These are phyloP conservation scores for Heteromurus nitidus DNA, from an alignment of 2,888 invertebrate genomes.

Conservation along the genomic window DNA sequence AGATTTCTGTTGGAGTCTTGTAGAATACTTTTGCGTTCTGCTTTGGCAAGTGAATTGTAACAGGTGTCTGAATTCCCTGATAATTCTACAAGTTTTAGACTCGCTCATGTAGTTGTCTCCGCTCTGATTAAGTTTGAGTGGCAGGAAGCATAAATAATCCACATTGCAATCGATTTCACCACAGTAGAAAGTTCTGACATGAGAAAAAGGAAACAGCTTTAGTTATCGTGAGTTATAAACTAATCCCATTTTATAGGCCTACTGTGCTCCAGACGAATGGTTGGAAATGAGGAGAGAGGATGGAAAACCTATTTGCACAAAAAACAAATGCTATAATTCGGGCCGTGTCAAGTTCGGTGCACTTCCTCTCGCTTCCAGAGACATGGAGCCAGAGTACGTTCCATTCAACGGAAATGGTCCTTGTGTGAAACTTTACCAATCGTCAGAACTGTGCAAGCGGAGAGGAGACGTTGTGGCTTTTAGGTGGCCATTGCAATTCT, in stretches of 20 bases:
- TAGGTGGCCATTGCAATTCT: slow-evolving; percentile 25
- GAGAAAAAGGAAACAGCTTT: too few relatives aligned
- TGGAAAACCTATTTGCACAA: slow-evolving; percentile 21
- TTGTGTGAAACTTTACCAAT: slow-evolving; percentile 42
- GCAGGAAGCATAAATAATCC: too few relatives aligned
- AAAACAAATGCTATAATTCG: slow-evolving; percentile 48
- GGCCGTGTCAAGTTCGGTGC: slow-evolving; percentile 51
- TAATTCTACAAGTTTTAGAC: too few relatives aligned
- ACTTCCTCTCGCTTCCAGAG: slow-evolving; percentile 48
- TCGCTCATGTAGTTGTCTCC: too few relatives aligned
- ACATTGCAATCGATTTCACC: too few relatives aligned
- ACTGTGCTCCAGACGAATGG: slow-evolving; percentile 34
- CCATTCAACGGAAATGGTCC: slow-evolving; percentile 39
- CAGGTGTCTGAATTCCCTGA: too few relatives aligned
- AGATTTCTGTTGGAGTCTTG: too few relatives aligned
- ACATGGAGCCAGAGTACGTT: slow-evolving; percentile 50
- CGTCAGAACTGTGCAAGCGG: slow-evolving; percentile 10
- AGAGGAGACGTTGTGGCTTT: slow-evolving; percentile 23
- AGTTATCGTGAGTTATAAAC: neutral
- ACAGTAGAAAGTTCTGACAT: too few relatives aligned
- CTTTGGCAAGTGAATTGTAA: too few relatives aligned
- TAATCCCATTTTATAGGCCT: slow-evolving; percentile 25
- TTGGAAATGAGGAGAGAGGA: slow-evolving; percentile 37
- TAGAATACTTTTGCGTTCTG: too few relatives aligned
- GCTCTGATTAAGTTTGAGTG: too few relatives aligned